These are phyloP conservation scores for Strix occidentalis DNA, from an alignment of 2,797 vertebrate species.

Conservation along the genomic window DNA sequence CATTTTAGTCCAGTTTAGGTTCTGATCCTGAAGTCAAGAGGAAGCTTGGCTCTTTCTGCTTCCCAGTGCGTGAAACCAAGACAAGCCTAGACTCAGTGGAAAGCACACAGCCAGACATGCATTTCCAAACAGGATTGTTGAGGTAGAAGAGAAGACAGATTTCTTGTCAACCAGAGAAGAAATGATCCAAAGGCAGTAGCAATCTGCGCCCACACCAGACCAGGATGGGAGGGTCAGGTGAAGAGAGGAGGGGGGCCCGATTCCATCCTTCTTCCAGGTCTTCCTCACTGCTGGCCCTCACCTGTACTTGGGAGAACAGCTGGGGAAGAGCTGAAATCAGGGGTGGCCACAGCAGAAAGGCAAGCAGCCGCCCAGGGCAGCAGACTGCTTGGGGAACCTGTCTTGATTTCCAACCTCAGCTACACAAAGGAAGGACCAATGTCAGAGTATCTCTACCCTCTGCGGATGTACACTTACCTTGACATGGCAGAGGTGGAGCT, in stretches of 20 bases:
- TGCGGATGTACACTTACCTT: accelerated
- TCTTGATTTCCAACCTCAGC: neutral
- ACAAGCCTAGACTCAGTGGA: neutral
- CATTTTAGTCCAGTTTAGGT: neutral
- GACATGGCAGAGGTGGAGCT: neutral
- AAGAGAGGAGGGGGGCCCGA: accelerated
- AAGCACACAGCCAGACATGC: neutral
- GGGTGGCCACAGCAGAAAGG: neutral
- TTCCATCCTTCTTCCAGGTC: neutral
- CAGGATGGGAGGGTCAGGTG: neutral
- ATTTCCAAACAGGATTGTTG: neutral
- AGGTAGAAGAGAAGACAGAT: neutral
- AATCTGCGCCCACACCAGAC: accelerated
- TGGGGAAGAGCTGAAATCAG: neutral
- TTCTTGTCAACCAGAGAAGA: neutral
- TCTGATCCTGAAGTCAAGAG: neutral
- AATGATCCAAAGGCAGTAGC: neutral
- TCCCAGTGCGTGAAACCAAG: neutral
- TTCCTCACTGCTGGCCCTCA: neutral
- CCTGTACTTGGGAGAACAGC: neutral
- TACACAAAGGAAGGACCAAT: accelerated
- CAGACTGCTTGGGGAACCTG: neutral
- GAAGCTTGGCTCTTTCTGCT: slow-evolving; percentile 9
- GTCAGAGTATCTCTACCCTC: neutral
- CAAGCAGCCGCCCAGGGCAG: neutral